Evolutionary conservation across 2,888 invertebrate genomes (phyloP).

Genomic region (Eupithecia insigniata): DNA sequence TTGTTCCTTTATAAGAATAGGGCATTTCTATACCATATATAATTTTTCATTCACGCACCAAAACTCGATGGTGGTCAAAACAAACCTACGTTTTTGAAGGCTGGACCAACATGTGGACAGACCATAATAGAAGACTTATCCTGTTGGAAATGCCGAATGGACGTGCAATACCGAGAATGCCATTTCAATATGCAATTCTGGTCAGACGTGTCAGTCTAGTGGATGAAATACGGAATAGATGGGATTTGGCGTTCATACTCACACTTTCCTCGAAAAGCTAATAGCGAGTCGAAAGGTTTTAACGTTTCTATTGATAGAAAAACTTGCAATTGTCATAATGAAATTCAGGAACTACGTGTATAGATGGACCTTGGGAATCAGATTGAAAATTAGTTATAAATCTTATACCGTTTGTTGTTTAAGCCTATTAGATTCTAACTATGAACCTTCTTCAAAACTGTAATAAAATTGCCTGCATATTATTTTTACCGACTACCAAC

Average conservation of each 20-base stretch:
- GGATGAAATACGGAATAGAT: not conserved
- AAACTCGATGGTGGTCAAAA: not conserved
- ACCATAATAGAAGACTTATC: not conserved
- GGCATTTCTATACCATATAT: not conserved
- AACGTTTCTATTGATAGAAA: not conserved
- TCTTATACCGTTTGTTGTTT: not conserved
- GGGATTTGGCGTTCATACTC: not conserved
- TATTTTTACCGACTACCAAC: no score
- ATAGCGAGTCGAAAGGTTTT: not conserved
- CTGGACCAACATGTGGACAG: not conserved
- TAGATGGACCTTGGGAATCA: not conserved
- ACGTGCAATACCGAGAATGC: slow-evolving; percentile 2
- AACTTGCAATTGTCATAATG: not conserved
- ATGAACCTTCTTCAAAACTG: not conserved
- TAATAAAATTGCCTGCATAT: not conserved
- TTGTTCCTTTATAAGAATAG: no score
- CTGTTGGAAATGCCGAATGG: not conserved
- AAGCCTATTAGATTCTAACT: not conserved
- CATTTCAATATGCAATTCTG: slow-evolving; percentile 12
- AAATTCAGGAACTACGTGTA: not conserved
- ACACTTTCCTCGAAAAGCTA: not conserved
- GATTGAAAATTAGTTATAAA: not conserved
- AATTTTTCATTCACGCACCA: not conserved
- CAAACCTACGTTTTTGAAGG: not conserved
- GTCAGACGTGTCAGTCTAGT: slow-evolving; percentile 5